Evolutionary conservation across 2,888 invertebrate species (phyloP), one percentile per base, ranked within the genome.

Genomic region (Cerceris rybyensis): DNA sequence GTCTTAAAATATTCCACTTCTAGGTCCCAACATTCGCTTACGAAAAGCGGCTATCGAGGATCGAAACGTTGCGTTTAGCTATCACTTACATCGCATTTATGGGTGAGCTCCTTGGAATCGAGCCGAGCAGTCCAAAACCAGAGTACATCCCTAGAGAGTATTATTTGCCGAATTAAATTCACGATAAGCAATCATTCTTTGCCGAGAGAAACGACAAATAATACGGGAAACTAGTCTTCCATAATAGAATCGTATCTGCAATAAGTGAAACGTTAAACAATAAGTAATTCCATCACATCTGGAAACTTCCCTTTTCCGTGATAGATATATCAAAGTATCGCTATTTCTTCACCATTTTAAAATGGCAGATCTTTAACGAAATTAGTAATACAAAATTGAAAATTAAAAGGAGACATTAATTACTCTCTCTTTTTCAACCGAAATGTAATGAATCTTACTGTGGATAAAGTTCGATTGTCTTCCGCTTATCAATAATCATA

Each of bases 61-160:
- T 99, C 89, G 98, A 99, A 93, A 99, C 98, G 0, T 94, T 99
- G 0, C 95, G 98, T 0, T 93, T 99, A 88, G 98, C 98, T 68
- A 98, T 98, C 88, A 98, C 98, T 0, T 99, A 99, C 93, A 99
- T 99, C 89, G 96, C 97, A 80, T 99, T 98, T 93, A 98, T 99
- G 98, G 96, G 97, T 42, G 98, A 98, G 90, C 93, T 98, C 7
- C 93, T 98, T 13, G 92, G 92, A 52, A 92, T 93, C 42, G 92
- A 92, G 70, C 82, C 91, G 0, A 87, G 84, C 68, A 91, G 89
- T 77, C 89, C 91, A 5, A 92, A 92, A 60, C 88, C 87, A 11
- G 92, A 92, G 14, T 92, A 92, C 70, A 91, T 92, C 64, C 91
- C 91, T 4, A 88, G 92, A 17, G 92, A 92, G 50, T 92, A 92